Evolutionary conservation across 1,140 invertebrate genomes (phyloP), one percentile per base, ranked within the genome.

Genomic region (Lepidurus packardi): DNA sequence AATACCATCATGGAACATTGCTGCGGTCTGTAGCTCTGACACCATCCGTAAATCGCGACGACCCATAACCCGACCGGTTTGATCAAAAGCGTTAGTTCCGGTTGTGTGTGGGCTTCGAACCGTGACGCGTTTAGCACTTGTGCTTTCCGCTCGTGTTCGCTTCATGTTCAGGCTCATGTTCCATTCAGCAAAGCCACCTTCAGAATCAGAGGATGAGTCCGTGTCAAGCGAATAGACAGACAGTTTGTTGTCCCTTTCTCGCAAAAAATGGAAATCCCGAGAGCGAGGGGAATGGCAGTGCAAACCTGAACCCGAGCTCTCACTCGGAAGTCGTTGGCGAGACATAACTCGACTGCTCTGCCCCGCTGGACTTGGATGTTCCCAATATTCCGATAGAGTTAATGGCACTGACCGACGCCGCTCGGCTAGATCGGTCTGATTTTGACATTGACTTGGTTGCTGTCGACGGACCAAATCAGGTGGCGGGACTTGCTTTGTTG

Each of bases 21-120:
- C 21, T 21, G 53, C 16, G 16, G 53, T 11, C 53, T 65, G 16
- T 21, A 65, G 21, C 16, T 47, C 45, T 65, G 53, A 65, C 53
- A 65, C 53, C 53, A 65, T 65, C 16, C 53, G 53, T 65, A 65
- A 65, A 65, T 65, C 53, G 53, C 53, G 53, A 16, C 53, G 53
- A 9, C 53, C 53, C 53, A 65, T 65, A 21, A 65, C 53, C 7
- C 53, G 53, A 65, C 53, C 53, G 53, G 53, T 65, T 65, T 65
- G 53, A 16, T 65, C 53, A 65, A 65, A 65, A 7, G 53, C 53
- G 53, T 65, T 65, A 11, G 53, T 65, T 65, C 53, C 53, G 53
- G 9, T 21, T 65, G 53, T 4, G 53, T 21, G 21, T 16, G 53
- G 16, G 13, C 53, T 65, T 7, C 16, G 53, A 65, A 65, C 53